phyloP scores from a whole-genome alignment of 1,140 invertebrate species.

The Matsumurasca onukii region DNA sequence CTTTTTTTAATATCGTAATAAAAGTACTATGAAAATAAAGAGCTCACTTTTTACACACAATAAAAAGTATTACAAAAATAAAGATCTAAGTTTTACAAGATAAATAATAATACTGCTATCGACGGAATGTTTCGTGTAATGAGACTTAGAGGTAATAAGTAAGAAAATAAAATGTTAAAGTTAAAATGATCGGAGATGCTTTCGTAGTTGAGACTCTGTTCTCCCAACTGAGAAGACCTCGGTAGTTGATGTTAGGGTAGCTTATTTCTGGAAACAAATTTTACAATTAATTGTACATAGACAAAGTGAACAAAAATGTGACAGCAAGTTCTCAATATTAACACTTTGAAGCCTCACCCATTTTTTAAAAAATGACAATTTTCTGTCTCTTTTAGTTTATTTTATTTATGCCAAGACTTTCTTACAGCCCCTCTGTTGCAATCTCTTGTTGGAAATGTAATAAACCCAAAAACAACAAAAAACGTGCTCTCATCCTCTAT shows the following conservation, averaged over 20 bases:
- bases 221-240: slow-evolving; percentile 49
- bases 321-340: background rate
- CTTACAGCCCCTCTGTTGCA: background rate
- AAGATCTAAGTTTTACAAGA: too few species aligned
- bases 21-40: too few species aligned
- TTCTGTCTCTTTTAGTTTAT: background rate
- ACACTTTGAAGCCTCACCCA: background rate
- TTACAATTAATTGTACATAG: slow-evolving; percentile 27
- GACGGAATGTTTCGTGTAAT: too few species aligned
- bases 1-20: too few species aligned
- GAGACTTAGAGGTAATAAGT: too few species aligned
- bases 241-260: slow-evolving; percentile 69
- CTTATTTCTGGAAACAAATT: slow-evolving; percentile 59
- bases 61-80: too few species aligned
- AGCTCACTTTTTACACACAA: too few species aligned
- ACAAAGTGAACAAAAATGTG: background rate
- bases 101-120: too few species aligned
- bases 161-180: background rate
- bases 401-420: background rate
- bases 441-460: background rate
- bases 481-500: background rate
- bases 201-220: background rate
- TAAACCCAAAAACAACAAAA: background rate
- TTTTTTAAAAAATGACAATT: background rate
- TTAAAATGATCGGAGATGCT: background rate